Base-by-base conservation (phyloP, 1,140 invertebrate genomes). In the Octopus bimaculoides region DNA sequence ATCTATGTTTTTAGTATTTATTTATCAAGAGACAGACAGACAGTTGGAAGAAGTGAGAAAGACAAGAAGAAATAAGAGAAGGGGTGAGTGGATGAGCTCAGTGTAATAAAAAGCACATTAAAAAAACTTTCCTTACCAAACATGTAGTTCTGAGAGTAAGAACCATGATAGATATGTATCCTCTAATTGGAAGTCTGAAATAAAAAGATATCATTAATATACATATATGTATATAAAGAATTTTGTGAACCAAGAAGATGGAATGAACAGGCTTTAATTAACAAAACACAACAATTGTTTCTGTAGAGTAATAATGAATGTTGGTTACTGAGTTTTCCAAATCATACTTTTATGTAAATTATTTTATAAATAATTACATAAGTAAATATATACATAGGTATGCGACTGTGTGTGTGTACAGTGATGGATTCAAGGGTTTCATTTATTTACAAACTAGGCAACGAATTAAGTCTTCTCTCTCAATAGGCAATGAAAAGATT, bases 151-250 rank as follows among this genome's bases (percentile, higher is more conserved):
- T 17, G 66, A 71, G 5, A 71, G 26, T 17, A 71, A 71, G 26
- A n/a, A 71, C 66, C 66, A 71, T 6, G 66, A 71, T n/a, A n/a
- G 26, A 71, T 71, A 71, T n/a, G 66, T 71, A 20, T 71, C 66
- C 4, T 14, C 17, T 17, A 71, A 12, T 71, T 71, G 8, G 7
- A 71, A 17, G 7, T 71, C 66, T 71, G 66, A 71, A 71, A 71
- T 71, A 14, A 14, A 6, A n/a, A n/a, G 66, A 71, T n/a, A 61
- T n/a, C 17, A 9, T 20, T n/a, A 71, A 71, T 10, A 71, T 61
- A 61, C 56, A 61, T 61, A 61, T 4, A 17, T 12, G 9, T 9
- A 61, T 61, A 17, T 12, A 9, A 61, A 61, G 9, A 17, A 61
- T 61, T 12, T 17, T 12, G 56, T 17, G 9, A 61, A 41, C 26